phyloP scores from a whole-genome alignment of 2,888 invertebrate genomes.

The Caenorhabditis sp. region DNA sequence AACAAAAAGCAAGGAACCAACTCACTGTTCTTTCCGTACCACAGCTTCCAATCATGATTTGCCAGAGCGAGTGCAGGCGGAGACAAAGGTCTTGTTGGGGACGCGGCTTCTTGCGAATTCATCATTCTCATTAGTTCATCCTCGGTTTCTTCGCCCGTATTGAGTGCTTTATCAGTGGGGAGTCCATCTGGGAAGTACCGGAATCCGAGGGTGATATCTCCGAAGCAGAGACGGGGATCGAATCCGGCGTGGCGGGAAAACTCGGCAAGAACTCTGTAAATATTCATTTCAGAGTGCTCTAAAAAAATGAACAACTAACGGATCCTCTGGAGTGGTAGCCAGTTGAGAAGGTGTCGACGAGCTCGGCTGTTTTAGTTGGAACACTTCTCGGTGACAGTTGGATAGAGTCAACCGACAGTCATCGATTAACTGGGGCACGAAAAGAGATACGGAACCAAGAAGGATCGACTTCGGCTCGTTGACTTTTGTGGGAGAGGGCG shows the following conservation, averaged over 20 bases:
- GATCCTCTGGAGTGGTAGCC: background rate
- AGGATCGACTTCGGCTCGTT: slow-evolving; percentile 58
- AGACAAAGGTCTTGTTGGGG: slow-evolving; percentile 43
- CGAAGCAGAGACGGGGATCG: slow-evolving; percentile 91
- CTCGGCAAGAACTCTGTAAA: slow-evolving; percentile 55
- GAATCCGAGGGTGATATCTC: slow-evolving; percentile 90
- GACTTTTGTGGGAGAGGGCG: background rate
- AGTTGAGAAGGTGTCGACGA: slow-evolving; percentile 26
- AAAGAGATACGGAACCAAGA: slow-evolving; percentile 70
- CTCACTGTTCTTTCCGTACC: slow-evolving; percentile 52
- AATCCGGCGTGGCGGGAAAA: slow-evolving; percentile 86
- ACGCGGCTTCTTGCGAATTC: slow-evolving; percentile 11
- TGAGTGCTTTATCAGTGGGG: slow-evolving; percentile 59
- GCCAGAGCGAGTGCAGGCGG: slow-evolving; percentile 43
- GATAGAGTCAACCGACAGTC: slow-evolving; percentile 76
- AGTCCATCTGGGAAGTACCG: slow-evolving; percentile 70
- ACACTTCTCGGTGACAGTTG: slow-evolving; percentile 75
- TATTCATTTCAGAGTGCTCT: background rate
- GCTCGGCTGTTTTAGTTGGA: slow-evolving; percentile 71
- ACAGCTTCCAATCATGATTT: slow-evolving; percentile 60
- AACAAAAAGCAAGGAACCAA: no score
- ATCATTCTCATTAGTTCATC: slow-evolving; percentile 27
- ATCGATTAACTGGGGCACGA: slow-evolving; percentile 74
- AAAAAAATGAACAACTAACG: slow-evolving; percentile 9
- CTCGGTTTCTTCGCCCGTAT: slow-evolving; percentile 53